Conservation (phyloP, 2,888 invertebrate genomes). For the Holacanthella duospinosa region DNA sequence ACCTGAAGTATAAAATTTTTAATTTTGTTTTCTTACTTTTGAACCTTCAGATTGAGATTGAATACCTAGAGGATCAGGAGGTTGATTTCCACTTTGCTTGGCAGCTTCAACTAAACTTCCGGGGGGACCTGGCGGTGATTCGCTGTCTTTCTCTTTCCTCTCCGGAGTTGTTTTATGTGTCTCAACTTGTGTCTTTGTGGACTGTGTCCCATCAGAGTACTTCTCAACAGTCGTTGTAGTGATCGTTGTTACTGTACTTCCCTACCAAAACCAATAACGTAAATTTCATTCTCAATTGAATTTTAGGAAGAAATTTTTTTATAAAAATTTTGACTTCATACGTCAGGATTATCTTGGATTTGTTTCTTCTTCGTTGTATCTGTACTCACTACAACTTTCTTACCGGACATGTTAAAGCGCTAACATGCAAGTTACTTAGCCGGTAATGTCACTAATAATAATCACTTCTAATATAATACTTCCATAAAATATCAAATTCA, state of each 20-base stretch:
- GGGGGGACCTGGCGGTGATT: no score
- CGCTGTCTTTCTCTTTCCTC: no score
- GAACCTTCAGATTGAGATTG: neutral
- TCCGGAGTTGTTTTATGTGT: no score
- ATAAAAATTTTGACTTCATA: neutral
- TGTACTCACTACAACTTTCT: no score
- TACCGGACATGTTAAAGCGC: no score
- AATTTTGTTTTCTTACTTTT: neutral
- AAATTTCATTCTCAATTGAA: no score
- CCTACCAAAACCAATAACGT: no score
- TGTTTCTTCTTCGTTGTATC: neutral
- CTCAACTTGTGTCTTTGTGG: constrained; percentile 27
- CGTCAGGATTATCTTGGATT: neutral
- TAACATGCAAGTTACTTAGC: no score
- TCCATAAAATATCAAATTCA: no score
- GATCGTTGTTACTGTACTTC: constrained; percentile 30
- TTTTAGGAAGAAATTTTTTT: neutral
- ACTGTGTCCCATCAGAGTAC: constrained; percentile 29
- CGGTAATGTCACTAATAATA: no score
- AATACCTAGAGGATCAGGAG: neutral
- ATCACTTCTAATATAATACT: no score
- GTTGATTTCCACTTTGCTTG: neutral
- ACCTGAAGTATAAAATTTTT: neutral
- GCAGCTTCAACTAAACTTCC: no score
- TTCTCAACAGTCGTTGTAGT: constrained; percentile 33